Evolutionary conservation across 2,888 invertebrate genomes (phyloP).

Genomic region (Melitaea athalia): DNA sequence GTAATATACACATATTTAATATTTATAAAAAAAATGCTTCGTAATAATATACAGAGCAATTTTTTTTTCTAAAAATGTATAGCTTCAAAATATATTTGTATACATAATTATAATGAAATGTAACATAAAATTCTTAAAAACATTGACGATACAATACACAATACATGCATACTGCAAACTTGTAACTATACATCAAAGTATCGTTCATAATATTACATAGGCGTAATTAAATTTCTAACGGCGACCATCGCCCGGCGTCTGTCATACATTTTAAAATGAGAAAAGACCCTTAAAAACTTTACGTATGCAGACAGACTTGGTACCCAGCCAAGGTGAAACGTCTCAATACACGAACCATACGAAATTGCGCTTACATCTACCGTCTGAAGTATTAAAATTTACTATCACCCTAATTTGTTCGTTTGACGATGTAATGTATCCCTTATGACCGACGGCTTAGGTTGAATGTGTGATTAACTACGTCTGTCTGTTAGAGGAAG

Average conservation of each 20-base stretch:
- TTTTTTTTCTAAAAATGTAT: too few species aligned
- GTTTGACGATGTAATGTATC: neutral
- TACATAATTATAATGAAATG: too few species aligned
- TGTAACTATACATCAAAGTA: neutral
- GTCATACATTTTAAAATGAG: conserved; percentile 23
- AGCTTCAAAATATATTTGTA: too few species aligned
- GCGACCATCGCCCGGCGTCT: conserved; percentile 20
- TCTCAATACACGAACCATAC: conserved; percentile 31
- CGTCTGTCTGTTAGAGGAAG: conserved; percentile 34
- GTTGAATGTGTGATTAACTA: neutral
- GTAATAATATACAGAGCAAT: too few species aligned
- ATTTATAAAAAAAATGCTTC: too few species aligned
- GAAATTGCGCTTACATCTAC: conserved; percentile 36
- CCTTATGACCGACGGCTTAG: conserved; percentile 3
- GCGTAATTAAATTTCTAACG: conserved; percentile 18
- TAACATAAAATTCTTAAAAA: too few species aligned
- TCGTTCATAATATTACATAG: neutral
- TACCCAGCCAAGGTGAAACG: conserved; percentile 43
- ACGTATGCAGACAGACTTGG: conserved; percentile 40
- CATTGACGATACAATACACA: too few species aligned
- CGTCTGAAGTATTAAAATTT: conserved; percentile 25
- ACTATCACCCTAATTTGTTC: neutral
- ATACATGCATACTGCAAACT: neutral
- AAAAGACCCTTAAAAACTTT: conserved; percentile 27
- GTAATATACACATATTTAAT: too few species aligned